Evolutionary conservation across 2,888 invertebrate species (phyloP).

Genomic region (Leptopilina drosophilae): DNA sequence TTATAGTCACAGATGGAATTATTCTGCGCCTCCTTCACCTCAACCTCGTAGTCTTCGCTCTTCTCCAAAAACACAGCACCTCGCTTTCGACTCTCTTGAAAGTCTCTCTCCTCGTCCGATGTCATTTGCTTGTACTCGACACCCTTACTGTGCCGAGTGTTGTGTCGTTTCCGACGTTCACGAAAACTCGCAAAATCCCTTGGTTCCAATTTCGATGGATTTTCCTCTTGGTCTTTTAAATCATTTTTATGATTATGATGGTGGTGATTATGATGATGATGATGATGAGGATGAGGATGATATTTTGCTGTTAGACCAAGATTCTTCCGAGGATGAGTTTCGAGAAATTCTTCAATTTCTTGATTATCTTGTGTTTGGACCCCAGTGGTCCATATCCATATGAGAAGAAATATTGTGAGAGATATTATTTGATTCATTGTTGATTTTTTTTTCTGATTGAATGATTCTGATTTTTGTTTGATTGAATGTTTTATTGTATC

Average conservation of each 20-base stretch:
- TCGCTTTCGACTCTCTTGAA: constrained; percentile 2
- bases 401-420: background rate
- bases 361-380: background rate
- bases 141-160: constrained; percentile 19
- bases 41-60: constrained; percentile 52
- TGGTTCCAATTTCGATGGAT: background rate
- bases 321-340: constrained; percentile 12
- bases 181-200: constrained; percentile 36
- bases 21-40: constrained; percentile 61
- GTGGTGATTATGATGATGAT: background rate
- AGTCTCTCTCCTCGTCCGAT: constrained; percentile 17
- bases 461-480: no score
- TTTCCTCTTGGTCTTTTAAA: background rate
- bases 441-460: no score
- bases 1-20: constrained; percentile 64
- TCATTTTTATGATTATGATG: background rate
- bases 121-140: constrained; percentile 21
- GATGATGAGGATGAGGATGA: constrained; percentile 27
- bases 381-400: background rate
- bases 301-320: background rate
- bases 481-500: background rate
- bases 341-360: background rate
- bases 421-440: no score
- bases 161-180: constrained; percentile 43
- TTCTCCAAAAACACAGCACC: constrained; percentile 1